A percentile compares a stretch with the other conserved stretches of the same genome.
Evolutionary conservation across 2,797 vertebrate genomes (phyloP).

Genomic region (Prionace glauca): DNA sequence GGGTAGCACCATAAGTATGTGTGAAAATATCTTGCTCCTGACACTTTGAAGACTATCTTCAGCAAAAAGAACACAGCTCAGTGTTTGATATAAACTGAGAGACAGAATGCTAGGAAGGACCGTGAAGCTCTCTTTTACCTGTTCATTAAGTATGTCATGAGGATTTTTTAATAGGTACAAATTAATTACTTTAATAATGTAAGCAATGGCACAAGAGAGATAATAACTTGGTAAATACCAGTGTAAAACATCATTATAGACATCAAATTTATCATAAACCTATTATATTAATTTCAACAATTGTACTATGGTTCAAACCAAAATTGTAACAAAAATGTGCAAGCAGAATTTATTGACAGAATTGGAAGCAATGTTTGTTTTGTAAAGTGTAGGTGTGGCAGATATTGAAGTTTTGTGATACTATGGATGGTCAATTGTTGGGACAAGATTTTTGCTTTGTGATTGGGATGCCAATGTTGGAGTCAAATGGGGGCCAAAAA

Average conservation of each 20-base stretch:
- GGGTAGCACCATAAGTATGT: neutral
- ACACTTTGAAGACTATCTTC: constrained; percentile 21
- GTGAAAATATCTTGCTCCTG: constrained; percentile 9
- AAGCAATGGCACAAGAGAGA: neutral
- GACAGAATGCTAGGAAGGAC: neutral
- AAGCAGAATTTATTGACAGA: neutral
- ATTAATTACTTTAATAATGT: too few relatives aligned
- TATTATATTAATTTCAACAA: neutral
- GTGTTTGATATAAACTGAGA: neutral
- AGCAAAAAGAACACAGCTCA: neutral
- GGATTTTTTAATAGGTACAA: neutral
- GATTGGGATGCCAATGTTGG: neutral
- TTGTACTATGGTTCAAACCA: neutral
- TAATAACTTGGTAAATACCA: neutral
- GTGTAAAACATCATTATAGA: neutral
- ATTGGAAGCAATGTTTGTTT: neutral
- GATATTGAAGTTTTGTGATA: neutral
- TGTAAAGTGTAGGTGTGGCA: neutral
- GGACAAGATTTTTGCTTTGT: neutral
- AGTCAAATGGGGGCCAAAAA: too few relatives aligned
- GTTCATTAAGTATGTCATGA: neutral
- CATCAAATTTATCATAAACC: neutral
- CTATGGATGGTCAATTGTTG: neutral
- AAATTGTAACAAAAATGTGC: constrained; percentile 4
- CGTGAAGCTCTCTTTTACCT: neutral